phyloP scores from a whole-genome alignment of 2,888 invertebrate species.

The Hyposoter didymator region DNA sequence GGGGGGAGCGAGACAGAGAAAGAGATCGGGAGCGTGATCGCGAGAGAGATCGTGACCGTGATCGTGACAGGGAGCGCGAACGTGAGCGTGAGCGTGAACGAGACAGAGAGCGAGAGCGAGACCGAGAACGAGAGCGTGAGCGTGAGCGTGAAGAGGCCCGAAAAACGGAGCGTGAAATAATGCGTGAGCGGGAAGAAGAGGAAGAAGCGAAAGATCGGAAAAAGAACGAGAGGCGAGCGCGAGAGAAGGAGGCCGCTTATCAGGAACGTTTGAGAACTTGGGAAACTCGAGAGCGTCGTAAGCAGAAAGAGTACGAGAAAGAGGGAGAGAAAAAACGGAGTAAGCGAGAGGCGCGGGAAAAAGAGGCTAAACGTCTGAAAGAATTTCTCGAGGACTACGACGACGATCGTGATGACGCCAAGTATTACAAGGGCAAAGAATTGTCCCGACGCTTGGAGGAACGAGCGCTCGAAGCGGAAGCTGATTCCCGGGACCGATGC shows the following conservation, averaged over 20 bases:
- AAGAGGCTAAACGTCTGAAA: slow-evolving; percentile 96
- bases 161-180: slow-evolving; percentile 87
- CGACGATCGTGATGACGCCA: slow-evolving; percentile 98
- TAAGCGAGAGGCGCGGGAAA: slow-evolving; percentile 94
- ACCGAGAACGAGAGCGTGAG: slow-evolving; percentile 85
- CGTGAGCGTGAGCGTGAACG: slow-evolving; percentile 87
- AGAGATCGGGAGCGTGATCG: slow-evolving; percentile 79
- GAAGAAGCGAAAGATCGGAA: slow-evolving; percentile 97
- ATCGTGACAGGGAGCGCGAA: slow-evolving; percentile 87
- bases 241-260: slow-evolving; percentile 98
- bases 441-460: slow-evolving; percentile 95
- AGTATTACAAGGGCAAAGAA: slow-evolving; percentile 98
- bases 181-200: slow-evolving; percentile 93
- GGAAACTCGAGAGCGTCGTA: slow-evolving; percentile 96
- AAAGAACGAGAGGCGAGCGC: slow-evolving; percentile 94
- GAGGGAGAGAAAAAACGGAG: slow-evolving; percentile 93
- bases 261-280: slow-evolving; percentile 93
- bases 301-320: slow-evolving; percentile 95
- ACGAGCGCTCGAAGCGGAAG: slow-evolving; percentile 96
- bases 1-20: slow-evolving; percentile 79
- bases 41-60: slow-evolving; percentile 84
- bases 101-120: slow-evolving; percentile 86
- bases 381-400: slow-evolving; percentile 99
- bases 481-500: slow-evolving; percentile 95
- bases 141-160: slow-evolving; percentile 86